Percentiles rank a stretch among this genome's conserved stretches.
phyloP scores from a whole-genome alignment of 2,797 vertebrate genomes.

The Centroberyx gerrardi region DNA sequence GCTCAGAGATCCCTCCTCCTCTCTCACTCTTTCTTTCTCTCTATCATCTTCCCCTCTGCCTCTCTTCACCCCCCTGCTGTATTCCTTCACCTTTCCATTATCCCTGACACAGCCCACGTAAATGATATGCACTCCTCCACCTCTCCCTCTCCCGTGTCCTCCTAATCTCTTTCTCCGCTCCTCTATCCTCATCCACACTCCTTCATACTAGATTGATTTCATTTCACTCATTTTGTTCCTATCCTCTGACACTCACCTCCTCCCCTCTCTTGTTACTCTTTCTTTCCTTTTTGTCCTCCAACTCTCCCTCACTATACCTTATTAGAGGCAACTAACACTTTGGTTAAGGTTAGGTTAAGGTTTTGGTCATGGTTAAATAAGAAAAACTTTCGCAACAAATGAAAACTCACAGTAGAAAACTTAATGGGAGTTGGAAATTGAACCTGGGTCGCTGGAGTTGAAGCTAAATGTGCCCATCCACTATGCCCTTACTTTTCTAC shows the following conservation, averaged over 20 bases:
- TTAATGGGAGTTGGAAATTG: no score
- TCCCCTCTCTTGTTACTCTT: slow-evolving; percentile 10
- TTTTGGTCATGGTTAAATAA: neutral
- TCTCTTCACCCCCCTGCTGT: slow-evolving; percentile 40
- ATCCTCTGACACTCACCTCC: slow-evolving; percentile 42
- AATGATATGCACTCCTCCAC: slow-evolving; percentile 58
- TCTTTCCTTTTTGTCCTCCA: slow-evolving; percentile 16
- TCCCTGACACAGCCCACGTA: slow-evolving; percentile 63
- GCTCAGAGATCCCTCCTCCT: slow-evolving; percentile 16
- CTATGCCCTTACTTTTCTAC: no score
- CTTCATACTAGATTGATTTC: slow-evolving; percentile 52
- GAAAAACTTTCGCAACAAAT: neutral
- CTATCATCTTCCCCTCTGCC: slow-evolving; percentile 8
- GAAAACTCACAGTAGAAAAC: no score
- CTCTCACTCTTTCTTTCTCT: neutral
- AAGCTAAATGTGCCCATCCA: no score
- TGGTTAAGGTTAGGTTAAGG: no score
- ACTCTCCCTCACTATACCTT: slow-evolving; percentile 21
- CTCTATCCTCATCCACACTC: slow-evolving; percentile 22
- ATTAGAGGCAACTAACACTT: neutral
- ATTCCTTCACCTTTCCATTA: slow-evolving; percentile 73
- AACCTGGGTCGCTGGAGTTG: no score
- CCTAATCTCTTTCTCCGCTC: slow-evolving; percentile 53
- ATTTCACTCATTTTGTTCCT: slow-evolving; percentile 43
- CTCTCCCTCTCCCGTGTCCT: slow-evolving; percentile 43